Evolutionary conservation across 2,888 invertebrate species (phyloP).

Genomic region (Tetramorium bicarinatum): DNA sequence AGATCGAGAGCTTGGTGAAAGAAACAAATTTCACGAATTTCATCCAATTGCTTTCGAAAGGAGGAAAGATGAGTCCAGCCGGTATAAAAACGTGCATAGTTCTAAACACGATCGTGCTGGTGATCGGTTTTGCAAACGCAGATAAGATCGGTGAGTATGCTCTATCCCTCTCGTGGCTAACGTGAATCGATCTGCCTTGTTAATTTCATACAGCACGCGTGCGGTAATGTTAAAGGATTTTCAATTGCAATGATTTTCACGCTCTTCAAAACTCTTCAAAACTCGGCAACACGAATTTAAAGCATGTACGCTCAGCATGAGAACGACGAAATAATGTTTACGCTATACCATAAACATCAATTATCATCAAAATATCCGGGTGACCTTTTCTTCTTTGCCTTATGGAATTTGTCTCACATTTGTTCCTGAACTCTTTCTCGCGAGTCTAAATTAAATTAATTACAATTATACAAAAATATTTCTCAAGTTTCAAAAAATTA

Average conservation of each 20-base stretch:
- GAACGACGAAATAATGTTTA: constrained; percentile 19
- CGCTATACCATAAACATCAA: constrained; percentile 14
- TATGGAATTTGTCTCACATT: not conserved
- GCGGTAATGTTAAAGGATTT: not conserved
- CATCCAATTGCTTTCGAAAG: not conserved
- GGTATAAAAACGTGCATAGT: not conserved
- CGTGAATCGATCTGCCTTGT: not conserved
- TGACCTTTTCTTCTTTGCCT: constrained; percentile 17
- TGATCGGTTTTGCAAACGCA: not conserved
- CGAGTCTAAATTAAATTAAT: constrained; percentile 1
- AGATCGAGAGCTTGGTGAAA: not conserved
- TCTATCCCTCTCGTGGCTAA: not conserved
- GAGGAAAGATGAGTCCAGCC: not conserved
- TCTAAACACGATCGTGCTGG: constrained; percentile 7
- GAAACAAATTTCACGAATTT: not conserved
- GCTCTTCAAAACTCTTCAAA: too few relatives aligned
- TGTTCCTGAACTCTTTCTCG: not conserved
- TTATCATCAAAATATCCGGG: not conserved
- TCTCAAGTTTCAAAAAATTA: too few relatives aligned
- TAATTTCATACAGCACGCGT: not conserved
- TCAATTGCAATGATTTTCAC: not conserved
- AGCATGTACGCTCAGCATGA: not conserved
- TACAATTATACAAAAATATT: too few relatives aligned
- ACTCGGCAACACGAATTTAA: not conserved
- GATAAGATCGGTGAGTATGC: constrained; percentile 20